These are phyloP conservation scores for Xylophagus ater DNA, from an alignment of 2,888 invertebrate species.

Conservation along the genomic window DNA sequence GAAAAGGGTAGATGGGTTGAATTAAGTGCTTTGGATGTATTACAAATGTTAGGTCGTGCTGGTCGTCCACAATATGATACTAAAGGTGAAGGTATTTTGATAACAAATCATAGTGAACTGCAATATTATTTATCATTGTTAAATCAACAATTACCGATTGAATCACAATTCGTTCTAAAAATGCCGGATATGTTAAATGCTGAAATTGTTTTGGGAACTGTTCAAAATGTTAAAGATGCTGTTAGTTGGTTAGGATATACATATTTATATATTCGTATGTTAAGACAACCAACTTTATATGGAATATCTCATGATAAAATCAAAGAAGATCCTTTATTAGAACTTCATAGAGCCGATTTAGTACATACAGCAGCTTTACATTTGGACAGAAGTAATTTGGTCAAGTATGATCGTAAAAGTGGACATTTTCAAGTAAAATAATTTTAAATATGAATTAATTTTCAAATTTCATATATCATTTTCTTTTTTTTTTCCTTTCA, in stretches of 20 bases:
- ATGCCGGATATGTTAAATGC: constrained; percentile 96
- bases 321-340: constrained; percentile 74
- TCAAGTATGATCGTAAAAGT: constrained; percentile 90
- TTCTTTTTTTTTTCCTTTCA: constrained; percentile 42
- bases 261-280: constrained; percentile 92
- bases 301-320: constrained; percentile 70
- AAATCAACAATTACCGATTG: constrained; percentile 97
- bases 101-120: constrained; percentile 96
- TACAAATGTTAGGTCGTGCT: constrained; percentile 97
- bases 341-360: constrained; percentile 85
- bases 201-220: constrained; percentile 91
- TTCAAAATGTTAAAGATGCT: constrained; percentile 77
- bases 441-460: neutral
- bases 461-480: neutral
- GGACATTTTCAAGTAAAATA: constrained; percentile 74
- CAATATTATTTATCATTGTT: constrained; percentile 95
- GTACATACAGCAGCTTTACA: constrained; percentile 87
- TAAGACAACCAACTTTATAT: constrained; percentile 79
- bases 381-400: constrained; percentile 86
- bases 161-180: constrained; percentile 88
- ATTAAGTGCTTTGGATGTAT: constrained; percentile 89
- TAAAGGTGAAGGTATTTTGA: constrained; percentile 92
- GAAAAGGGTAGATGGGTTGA: constrained; percentile 99
- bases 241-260: constrained; percentile 91
- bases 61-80: constrained; percentile 98